phyloP scores from a whole-genome alignment of 2,113 vertebrate species.

The Corythaeola cristata region DNA sequence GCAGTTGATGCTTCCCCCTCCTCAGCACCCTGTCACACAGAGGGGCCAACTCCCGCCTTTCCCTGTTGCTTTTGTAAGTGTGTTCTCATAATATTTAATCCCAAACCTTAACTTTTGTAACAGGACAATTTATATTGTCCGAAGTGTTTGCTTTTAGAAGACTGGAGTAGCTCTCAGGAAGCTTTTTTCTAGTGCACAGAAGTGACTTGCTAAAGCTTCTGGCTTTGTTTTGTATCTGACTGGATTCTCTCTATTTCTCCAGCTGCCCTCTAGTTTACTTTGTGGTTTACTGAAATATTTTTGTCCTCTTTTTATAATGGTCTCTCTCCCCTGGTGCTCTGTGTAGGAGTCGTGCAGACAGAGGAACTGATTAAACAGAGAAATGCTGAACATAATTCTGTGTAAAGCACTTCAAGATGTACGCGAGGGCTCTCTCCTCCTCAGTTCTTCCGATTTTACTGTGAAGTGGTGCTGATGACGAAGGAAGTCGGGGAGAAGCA shows the following conservation, averaged over 20 bases:
- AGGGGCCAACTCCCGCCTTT: not conserved
- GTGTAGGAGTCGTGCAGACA: not conserved
- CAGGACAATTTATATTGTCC: not conserved
- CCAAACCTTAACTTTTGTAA: not conserved
- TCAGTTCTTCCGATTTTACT: not conserved
- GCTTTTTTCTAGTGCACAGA: not conserved
- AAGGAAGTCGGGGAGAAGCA: not conserved
- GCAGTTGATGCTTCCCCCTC: not conserved
- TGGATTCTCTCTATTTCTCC: not conserved
- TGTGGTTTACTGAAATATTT: not conserved
- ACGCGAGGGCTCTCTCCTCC: accelerated
- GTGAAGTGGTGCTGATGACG: not conserved
- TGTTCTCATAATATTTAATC: not conserved
- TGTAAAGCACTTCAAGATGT: not conserved
- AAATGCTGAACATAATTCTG: not conserved
- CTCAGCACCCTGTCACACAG: not conserved
- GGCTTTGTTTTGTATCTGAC: not conserved
- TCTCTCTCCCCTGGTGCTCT: not conserved
- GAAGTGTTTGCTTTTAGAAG: not conserved
- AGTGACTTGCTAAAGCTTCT: not conserved
- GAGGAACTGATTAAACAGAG: not conserved
- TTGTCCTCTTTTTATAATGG: not conserved
- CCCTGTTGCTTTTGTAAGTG: not conserved
- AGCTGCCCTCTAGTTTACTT: conserved; percentile 13
- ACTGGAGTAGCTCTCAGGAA: not conserved